Evolutionary conservation across 1,140 invertebrate genomes (phyloP).

Genomic region (fruit fly (Drosophila melanogaster)): Release_6_plus_ISO1_MT NC_004354.4:7848501-7849000

Average conservation of each 20-base stretch:
- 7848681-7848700: slow-evolving; percentile 31
- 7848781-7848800: slow-evolving; percentile 5
- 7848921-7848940: not conserved
- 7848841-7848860: slow-evolving; percentile 10
- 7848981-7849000: not conserved
- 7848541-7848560: slow-evolving; percentile 55
- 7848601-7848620: slow-evolving; percentile 82
- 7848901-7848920: not conserved
- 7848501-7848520: slow-evolving; percentile 61
- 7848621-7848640: slow-evolving; percentile 8
- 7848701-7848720: slow-evolving; percentile 62
- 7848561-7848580: slow-evolving; percentile 77
- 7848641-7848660: slow-evolving; percentile 42
- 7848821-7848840: not conserved
- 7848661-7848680: slow-evolving; percentile 37
- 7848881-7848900: not conserved
- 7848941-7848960: not conserved
- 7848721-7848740: slow-evolving; percentile 69
- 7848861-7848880: too few relatives aligned
- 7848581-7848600: slow-evolving; percentile 83
- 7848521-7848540: slow-evolving; percentile 34
- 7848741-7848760: slow-evolving; percentile 50
- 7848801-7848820: slow-evolving; percentile 42
- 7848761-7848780: slow-evolving; percentile 27
- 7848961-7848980: slow-evolving; percentile 1